These are phyloP conservation scores for Chrysocyon brachyurus DNA, from an alignment of 2,797 vertebrate species.

Conservation along the genomic window DNA sequence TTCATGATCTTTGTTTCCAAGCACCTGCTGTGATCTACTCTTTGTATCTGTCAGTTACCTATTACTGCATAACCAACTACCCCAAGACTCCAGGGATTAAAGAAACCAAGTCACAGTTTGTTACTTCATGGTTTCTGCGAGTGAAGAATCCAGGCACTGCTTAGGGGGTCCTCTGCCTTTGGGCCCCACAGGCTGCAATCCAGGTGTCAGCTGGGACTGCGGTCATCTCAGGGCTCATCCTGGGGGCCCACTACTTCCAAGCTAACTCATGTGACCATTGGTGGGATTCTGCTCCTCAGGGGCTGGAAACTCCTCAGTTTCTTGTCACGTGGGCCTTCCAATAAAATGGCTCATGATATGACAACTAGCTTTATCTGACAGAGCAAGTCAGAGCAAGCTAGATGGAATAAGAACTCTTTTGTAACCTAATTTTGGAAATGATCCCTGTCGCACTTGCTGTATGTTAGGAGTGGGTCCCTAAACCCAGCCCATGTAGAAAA, in stretches of 20 bases:
- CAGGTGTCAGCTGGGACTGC: too few species aligned
- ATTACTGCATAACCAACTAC: not conserved
- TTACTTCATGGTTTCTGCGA: not conserved
- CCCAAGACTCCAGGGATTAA: not conserved
- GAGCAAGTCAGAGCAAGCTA: not conserved
- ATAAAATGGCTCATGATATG: not conserved
- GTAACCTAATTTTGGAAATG: not conserved
- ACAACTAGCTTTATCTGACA: not conserved
- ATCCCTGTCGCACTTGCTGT: rapidly evolving
- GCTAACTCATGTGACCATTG: not conserved
- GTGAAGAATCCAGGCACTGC: not conserved
- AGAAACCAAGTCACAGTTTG: not conserved
- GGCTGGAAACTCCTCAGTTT: not conserved
- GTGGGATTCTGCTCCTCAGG: not conserved
- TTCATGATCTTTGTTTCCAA: not conserved
- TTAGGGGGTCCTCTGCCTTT: not conserved
- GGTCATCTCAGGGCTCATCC: not conserved
- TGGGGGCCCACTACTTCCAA: not conserved
- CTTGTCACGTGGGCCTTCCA: not conserved
- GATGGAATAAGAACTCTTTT: not conserved
- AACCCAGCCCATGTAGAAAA: not conserved
- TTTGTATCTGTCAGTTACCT: not conserved
- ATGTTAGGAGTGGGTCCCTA: not conserved
- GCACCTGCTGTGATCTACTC: not conserved
- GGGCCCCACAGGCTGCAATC: not conserved